Conservation (phyloP, 2,888 invertebrate genomes). For the Drosophila meridionalis region DNA sequence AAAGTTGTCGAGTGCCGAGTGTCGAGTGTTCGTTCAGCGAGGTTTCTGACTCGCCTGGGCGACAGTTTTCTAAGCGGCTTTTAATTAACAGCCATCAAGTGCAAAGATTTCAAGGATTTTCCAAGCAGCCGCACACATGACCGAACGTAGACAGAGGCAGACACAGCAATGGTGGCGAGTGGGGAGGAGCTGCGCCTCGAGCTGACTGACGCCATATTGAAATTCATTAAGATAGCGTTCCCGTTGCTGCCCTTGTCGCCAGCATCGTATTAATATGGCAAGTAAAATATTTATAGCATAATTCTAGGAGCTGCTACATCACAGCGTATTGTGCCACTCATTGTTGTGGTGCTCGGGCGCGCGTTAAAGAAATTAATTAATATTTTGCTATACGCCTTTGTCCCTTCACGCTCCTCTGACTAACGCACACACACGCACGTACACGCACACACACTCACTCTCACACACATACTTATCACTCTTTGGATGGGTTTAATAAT, state of each 20-base stretch:
- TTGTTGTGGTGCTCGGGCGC: constrained; percentile 68
- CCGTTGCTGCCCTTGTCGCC: constrained; percentile 33
- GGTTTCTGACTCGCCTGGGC: constrained; percentile 37
- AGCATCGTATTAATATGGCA: constrained; percentile 72
- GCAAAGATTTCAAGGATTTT: constrained; percentile 67
- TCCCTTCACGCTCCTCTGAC: constrained; percentile 11
- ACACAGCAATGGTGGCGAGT: not conserved
- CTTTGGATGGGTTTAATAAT: constrained; percentile 64
- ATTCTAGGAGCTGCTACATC: constrained; percentile 70
- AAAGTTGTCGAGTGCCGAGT: constrained; percentile 51
- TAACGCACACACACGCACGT: constrained; percentile 18
- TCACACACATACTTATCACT: constrained; percentile 12
- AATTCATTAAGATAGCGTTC: constrained; percentile 76
- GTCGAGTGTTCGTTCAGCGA: constrained; percentile 35
- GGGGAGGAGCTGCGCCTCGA: not conserved
- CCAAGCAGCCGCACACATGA: constrained; percentile 33
- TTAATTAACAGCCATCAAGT: constrained; percentile 79
- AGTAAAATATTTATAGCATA: constrained; percentile 82
- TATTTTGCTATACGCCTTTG: constrained; percentile 62
- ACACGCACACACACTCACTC: constrained; percentile 16
- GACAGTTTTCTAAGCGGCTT: constrained; percentile 72
- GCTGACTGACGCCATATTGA: constrained; percentile 72
- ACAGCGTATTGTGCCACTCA: constrained; percentile 67
- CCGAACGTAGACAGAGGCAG: constrained; percentile 2
- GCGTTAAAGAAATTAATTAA: constrained; percentile 80